A percentile compares a stretch with the other conserved stretches of the same genome.
Evolutionary conservation across 2,113 vertebrate species (phyloP).

Genomic region (Scartelaos histophorus): DNA sequence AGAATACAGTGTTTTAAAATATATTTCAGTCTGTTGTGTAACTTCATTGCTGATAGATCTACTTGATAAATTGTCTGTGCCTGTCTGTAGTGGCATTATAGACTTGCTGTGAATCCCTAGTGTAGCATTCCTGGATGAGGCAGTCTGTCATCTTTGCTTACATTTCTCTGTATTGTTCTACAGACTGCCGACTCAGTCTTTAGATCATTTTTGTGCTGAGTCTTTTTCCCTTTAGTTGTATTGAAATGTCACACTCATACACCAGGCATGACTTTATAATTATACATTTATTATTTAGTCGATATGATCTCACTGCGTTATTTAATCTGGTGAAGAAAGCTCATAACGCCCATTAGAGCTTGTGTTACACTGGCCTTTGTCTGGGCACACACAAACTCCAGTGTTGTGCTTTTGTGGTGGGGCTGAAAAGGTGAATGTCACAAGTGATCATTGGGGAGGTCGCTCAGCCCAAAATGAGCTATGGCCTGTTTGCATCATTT

Average conservation of each 20-base stretch:
- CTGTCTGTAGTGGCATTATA: not conserved
- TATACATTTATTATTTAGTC: not conserved
- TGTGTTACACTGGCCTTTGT: not conserved
- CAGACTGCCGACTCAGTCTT: constrained; percentile 3
- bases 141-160: not conserved
- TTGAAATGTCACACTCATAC: not conserved
- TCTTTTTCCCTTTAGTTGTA: not conserved
- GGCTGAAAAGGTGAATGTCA: constrained; percentile 24
- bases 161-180: not conserved
- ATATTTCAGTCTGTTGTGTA: too few species aligned
- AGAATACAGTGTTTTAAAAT: too few species aligned
- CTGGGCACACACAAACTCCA: not conserved
- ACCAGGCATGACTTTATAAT: not conserved
- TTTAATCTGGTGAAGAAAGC: constrained; percentile 8
- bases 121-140: not conserved
- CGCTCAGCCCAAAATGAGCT: constrained; percentile 23
- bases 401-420: constrained; percentile 16
- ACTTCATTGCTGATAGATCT: too few species aligned
- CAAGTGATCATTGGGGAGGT: constrained; percentile 19
- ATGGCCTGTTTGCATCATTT: constrained; percentile 22
- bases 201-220: not conserved
- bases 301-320: not conserved
- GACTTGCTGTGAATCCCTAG: not conserved
- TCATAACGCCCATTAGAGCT: not conserved
- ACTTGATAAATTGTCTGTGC: not conserved